Evolutionary conservation across 2,888 invertebrate genomes (phyloP).

Genomic region (Volucella inanis): DNA sequence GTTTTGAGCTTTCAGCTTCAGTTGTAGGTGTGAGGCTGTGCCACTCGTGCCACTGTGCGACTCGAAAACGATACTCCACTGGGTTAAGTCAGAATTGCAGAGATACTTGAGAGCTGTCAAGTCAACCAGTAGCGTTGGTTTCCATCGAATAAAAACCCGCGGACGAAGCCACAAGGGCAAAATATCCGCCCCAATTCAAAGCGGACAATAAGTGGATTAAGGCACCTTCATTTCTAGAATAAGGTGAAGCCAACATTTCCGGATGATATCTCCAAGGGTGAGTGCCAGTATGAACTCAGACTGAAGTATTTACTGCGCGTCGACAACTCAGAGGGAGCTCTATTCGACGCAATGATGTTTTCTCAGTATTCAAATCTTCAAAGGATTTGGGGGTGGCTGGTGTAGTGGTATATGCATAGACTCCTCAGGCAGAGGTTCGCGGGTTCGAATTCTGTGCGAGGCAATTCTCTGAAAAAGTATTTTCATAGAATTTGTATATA

Average conservation of each 20-base stretch:
- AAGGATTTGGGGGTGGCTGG: constrained; percentile 9
- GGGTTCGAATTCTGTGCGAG: too few relatives aligned
- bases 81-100: constrained; percentile 24
- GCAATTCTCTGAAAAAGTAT: too few relatives aligned
- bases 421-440: too few relatives aligned
- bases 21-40: constrained; percentile 21
- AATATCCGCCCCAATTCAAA: too few relatives aligned
- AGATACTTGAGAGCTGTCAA: constrained; percentile 19
- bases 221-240: constrained; percentile 11
- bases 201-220: constrained; percentile 31
- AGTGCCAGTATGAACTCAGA: not conserved
- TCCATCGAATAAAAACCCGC: constrained; percentile 31
- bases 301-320: not conserved
- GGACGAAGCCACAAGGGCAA: constrained; percentile 35
- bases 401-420: too few relatives aligned
- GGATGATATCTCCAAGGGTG: not conserved
- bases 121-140: constrained; percentile 38
- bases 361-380: constrained; percentile 7
- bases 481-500: too few relatives aligned
- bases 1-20: constrained; percentile 33
- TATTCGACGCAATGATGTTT: constrained; percentile 1
- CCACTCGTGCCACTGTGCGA: too few relatives aligned
- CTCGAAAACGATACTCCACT: constrained; percentile 35
- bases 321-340: not conserved
- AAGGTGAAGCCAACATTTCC: constrained; percentile 14